phyloP scores from a whole-genome alignment of 1,140 invertebrate genomes.

The Drosophila azteca region DNA sequence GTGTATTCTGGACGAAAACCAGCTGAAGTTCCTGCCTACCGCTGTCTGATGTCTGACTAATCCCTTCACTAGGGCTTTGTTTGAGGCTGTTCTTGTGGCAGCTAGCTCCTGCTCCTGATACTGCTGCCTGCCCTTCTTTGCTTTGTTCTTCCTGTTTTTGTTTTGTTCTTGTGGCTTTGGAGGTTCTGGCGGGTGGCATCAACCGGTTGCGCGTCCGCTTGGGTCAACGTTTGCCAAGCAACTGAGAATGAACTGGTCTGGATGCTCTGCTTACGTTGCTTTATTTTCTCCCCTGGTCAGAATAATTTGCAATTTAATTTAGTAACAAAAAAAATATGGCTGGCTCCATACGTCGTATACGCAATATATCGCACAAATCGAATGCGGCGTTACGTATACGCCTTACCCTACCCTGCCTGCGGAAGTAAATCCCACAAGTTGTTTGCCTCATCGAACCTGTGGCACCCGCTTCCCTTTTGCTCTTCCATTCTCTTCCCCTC shows the following conservation, averaged over 20 bases:
- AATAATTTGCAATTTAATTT: slow-evolving; percentile 21
- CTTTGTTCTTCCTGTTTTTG: slow-evolving; percentile 7
- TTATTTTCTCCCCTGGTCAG: slow-evolving; percentile 7
- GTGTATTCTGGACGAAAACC: too few species aligned
- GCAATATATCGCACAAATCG: neutral
- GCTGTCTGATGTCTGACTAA: too few species aligned
- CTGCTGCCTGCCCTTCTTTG: neutral
- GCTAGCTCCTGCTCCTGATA: neutral
- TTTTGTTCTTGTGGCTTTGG: neutral
- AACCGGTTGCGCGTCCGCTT: slow-evolving; percentile 52
- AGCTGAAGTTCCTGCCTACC: too few species aligned
- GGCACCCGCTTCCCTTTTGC: neutral
- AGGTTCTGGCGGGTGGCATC: neutral
- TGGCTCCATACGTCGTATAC: neutral
- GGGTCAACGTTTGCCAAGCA: slow-evolving; percentile 52
- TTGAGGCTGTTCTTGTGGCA: neutral
- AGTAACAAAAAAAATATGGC: neutral
- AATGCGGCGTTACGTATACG: slow-evolving; percentile 2
- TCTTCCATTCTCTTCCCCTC: neutral
- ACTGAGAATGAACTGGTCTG: slow-evolving; percentile 45
- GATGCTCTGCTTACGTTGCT: slow-evolving; percentile 28
- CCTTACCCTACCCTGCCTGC: neutral
- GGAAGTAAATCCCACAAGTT: too few species aligned
- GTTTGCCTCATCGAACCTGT: slow-evolving; percentile 5
- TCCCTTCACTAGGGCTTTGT: neutral